These are phyloP conservation scores for Lasioglossum villosulum DNA, from an alignment of 2,888 invertebrate species.

Conservation along the genomic window DNA sequence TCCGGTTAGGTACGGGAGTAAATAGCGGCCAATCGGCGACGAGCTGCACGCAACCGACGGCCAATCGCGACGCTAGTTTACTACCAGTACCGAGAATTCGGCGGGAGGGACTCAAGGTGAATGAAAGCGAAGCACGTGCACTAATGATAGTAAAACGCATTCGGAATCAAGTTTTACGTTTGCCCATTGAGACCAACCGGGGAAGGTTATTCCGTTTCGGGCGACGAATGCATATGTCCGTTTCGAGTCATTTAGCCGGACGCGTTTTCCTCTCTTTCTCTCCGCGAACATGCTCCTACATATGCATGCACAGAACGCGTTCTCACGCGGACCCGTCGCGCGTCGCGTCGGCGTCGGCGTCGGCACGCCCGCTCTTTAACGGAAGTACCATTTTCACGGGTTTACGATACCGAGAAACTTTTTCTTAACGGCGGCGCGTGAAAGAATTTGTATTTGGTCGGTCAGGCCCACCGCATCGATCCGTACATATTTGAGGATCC, in stretches of 20 bases:
- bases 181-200: conserved; percentile 43
- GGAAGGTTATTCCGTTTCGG: conserved; percentile 32
- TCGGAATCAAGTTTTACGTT: conserved; percentile 64
- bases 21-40: conserved; percentile 55
- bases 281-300: neutral
- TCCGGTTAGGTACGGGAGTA: conserved; percentile 52
- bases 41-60: conserved; percentile 20
- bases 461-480: neutral
- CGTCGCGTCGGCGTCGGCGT: neutral
- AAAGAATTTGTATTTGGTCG: conserved; percentile 1
- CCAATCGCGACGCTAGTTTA: conserved; percentile 61
- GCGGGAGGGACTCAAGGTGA: conserved; percentile 72
- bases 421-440: conserved; percentile 7
- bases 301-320: neutral
- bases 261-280: neutral
- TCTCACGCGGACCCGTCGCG: conserved; percentile 2
- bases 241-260: conserved; percentile 23
- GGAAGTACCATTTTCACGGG: conserved; percentile 7
- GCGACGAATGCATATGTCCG: conserved; percentile 6
- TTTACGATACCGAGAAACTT: neutral
- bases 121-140: conserved; percentile 74
- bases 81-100: conserved; percentile 56
- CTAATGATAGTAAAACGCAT: conserved; percentile 66
- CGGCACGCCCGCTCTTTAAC: neutral
- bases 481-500: neutral